Evolutionary conservation across 2,113 vertebrate genomes (phyloP), one percentile per base, ranked within the genome.

Genomic region (Dunckerocampus dactyliophorus): DNA sequence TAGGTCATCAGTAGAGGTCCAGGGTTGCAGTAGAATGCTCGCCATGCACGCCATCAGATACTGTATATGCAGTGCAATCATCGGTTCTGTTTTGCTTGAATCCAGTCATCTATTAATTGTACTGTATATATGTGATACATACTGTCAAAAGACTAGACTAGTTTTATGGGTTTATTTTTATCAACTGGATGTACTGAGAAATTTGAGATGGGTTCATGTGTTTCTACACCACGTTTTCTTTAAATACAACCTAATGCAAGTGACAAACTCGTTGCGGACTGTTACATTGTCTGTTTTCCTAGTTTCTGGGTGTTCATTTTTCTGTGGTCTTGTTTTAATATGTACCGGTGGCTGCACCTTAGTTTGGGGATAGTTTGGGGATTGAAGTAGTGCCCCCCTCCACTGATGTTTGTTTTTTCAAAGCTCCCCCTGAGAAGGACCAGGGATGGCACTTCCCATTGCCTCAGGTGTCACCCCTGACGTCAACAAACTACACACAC

Each of bases 1-100:
- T 88, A 82, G 87, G 87, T 86, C 85, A 85, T 76, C 70, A 55
- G 74, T 76, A 63, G 80, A 65, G 56, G 77, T 77, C 65, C 24
- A 66, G 59, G 50, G 72, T 73, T 76, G 67, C 64, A 68, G 71
- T 50, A 74, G 13, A 61, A 55, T 47, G 63, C 65, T 63, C 70
- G 51, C 54, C 46, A 17, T 46, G 53, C 49, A 47, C 54, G 58
- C 34, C 24, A 48, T 59, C 52, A 11, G 19, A 43, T 50, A n/a
- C 24, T 3, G 12, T 65, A 57, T 47, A 57, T 47, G 51, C 54
- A 9, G 42, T 42, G 14, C 65, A 50, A 59, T 59, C 34, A 10
- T 31, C 7, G 28, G n/a, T 21, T 72, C 51, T 31, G 20, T 37
- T 16, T 20, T 17, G 19, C 12, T 56, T 19, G 39, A 9, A 52